These are phyloP conservation scores for Drosophila asahinai DNA, from an alignment of 1,140 invertebrate species.

Conservation along the genomic window DNA sequence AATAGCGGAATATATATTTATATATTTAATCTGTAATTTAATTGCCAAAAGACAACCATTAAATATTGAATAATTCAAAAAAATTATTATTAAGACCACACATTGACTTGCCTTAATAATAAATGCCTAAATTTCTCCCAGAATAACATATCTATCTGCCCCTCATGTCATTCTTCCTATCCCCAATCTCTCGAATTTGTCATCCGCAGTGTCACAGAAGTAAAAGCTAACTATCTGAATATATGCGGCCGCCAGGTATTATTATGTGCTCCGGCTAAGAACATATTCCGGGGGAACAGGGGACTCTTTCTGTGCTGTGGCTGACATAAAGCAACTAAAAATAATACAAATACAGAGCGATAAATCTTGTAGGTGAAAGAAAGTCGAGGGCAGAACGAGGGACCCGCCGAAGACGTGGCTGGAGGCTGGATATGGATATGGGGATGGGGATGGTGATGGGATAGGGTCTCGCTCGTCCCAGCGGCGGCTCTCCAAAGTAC, in stretches of 20 bases:
- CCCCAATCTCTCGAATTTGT: conserved; percentile 24
- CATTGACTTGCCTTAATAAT: no score
- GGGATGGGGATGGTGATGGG: conserved; percentile 18
- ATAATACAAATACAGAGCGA: conserved; percentile 84
- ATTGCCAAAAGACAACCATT: no score
- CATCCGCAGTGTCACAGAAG: conserved; percentile 19
- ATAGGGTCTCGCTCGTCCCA: conserved; percentile 5
- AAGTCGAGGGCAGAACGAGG: conserved; percentile 40
- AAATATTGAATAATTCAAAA: no score
- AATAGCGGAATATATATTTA: no score
- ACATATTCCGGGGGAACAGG: conserved; percentile 7
- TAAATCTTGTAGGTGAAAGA: conserved; percentile 85
- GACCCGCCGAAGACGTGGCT: conserved; percentile 22
- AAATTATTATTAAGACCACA: no score
- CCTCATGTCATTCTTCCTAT: background rate
- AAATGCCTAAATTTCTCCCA: no score
- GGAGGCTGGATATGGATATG: conserved; percentile 36
- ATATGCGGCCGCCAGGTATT: conserved; percentile 27
- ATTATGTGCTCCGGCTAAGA: conserved; percentile 15
- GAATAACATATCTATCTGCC: background rate
- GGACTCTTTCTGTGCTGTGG: conserved; percentile 56
- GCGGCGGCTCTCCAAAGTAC: conserved; percentile 69
- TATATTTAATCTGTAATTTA: no score
- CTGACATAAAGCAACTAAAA: conserved; percentile 81
- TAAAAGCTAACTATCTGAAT: conserved; percentile 45